Evolutionary conservation across 64 coral and sea anemone genomes (phyloP).

Genomic region (Actinia equina): DNA sequence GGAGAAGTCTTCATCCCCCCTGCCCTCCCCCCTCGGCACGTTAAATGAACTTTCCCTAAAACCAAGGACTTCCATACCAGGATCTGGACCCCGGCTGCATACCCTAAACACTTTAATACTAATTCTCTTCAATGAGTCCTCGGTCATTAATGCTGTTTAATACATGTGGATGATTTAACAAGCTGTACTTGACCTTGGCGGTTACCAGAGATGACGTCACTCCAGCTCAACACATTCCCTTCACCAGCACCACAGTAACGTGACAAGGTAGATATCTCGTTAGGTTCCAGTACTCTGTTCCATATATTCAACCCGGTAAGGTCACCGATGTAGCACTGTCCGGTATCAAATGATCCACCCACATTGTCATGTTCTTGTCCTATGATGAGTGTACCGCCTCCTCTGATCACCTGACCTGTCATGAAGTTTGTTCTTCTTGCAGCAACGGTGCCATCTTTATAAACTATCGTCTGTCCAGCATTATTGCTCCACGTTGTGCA

Average conservation of each 20-base stretch:
- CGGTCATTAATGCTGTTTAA: too few relatives aligned
- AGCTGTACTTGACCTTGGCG: background rate
- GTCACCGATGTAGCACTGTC: constrained; percentile 30
- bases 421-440: background rate
- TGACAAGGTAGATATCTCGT: constrained; percentile 20
- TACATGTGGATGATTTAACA: background rate
- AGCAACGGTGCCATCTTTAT: constrained; percentile 29
- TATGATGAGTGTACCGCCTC: constrained; percentile 10
- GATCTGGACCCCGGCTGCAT: too few relatives aligned
- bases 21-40: too few relatives aligned
- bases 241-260: background rate
- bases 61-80: too few relatives aligned
- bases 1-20: too few relatives aligned
- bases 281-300: constrained; percentile 25
- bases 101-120: too few relatives aligned
- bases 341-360: constrained; percentile 1
- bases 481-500: too few relatives aligned
- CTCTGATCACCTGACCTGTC: background rate
- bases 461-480: background rate
- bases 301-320: constrained; percentile 32
- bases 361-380: constrained; percentile 30
- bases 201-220: constrained; percentile 3
- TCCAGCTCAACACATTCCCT: constrained; percentile 1
- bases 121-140: too few relatives aligned
- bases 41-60: too few relatives aligned